A percentile compares a stretch with the other conserved stretches of the same genome.
These are phyloP conservation scores for Hofmannophila pseudospretella DNA, from an alignment of 2,888 invertebrate genomes.

Conservation along the genomic window DNA sequence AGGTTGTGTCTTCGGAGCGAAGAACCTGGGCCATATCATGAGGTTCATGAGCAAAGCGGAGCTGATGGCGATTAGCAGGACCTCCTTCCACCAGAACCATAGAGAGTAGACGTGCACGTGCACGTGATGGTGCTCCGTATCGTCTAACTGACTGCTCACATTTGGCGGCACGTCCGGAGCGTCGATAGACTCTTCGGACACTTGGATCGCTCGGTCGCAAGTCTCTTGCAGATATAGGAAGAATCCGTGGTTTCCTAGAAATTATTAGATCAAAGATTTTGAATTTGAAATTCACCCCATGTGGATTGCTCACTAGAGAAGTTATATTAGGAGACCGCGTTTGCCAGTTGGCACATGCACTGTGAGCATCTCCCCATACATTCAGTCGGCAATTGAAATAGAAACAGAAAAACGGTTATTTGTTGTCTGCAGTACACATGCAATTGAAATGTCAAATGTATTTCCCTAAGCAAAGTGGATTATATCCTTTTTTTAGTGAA, in stretches of 20 bases:
- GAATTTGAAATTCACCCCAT: too few relatives aligned
- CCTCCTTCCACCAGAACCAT: conserved; percentile 91
- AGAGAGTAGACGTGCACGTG: conserved; percentile 85
- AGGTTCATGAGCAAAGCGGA: conserved; percentile 84
- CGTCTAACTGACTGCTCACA: conserved; percentile 50
- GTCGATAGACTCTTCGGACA: conserved; percentile 25
- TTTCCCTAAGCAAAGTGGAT: too few relatives aligned
- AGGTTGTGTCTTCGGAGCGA: conserved; percentile 41
- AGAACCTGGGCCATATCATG: conserved; percentile 77
- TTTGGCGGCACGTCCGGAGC: conserved; percentile 29
- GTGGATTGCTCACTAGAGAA: too few relatives aligned
- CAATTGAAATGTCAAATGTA: too few relatives aligned
- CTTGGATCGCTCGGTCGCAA: conserved; percentile 63
- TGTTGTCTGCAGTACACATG: too few relatives aligned
- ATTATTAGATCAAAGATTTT: too few relatives aligned
- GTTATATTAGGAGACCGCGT: too few relatives aligned
- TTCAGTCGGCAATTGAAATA: too few relatives aligned
- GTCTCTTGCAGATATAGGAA: conserved; percentile 82
- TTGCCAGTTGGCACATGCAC: too few relatives aligned
- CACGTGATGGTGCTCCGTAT: conserved; percentile 79
- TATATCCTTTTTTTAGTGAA: too few relatives aligned
- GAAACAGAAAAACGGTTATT: too few relatives aligned
- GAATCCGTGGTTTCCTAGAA: conserved; percentile 83
- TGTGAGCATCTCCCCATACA: too few relatives aligned
- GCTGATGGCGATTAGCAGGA: conserved; percentile 84